Evolutionary conservation across 2,797 vertebrate species (phyloP).

Genomic region (Scleropages formosus): DNA sequence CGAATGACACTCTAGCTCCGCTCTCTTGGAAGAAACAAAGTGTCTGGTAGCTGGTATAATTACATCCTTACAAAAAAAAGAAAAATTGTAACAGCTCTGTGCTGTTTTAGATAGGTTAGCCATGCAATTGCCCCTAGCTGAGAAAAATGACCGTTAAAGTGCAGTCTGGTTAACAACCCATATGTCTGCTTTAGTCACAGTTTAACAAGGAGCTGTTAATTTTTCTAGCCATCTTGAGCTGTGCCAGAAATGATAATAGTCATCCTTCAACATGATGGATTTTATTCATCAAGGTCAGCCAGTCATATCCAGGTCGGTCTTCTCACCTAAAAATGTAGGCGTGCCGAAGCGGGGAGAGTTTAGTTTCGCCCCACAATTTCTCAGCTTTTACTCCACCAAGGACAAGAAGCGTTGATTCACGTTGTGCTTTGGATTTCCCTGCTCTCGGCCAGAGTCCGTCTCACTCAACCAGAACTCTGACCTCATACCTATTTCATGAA

Average conservation of each 20-base stretch:
- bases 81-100: background rate
- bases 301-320: background rate
- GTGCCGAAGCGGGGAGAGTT: background rate
- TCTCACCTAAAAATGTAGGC: background rate
- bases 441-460: background rate
- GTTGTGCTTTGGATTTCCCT: background rate
- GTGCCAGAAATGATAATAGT: background rate
- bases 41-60: slow-evolving; percentile 14
- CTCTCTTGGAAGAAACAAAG: slow-evolving; percentile 21
- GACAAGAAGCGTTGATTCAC: too few species aligned
- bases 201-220: background rate
- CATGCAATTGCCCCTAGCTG: slow-evolving; percentile 18
- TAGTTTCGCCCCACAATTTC: background rate
- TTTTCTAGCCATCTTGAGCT: background rate
- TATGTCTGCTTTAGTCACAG: slow-evolving; percentile 17
- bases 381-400: background rate
- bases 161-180: slow-evolving; percentile 21
- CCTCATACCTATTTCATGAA: slow-evolving; percentile 24
- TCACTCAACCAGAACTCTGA: background rate
- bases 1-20: slow-evolving; percentile 8
- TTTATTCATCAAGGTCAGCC: background rate
- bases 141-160: slow-evolving; percentile 24
- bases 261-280: background rate
- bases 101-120: slow-evolving; percentile 24
- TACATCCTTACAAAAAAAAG: slow-evolving; percentile 19